Evolutionary conservation across 2,797 vertebrate species (phyloP).

Genomic region (Fundulus diaphanus): DNA sequence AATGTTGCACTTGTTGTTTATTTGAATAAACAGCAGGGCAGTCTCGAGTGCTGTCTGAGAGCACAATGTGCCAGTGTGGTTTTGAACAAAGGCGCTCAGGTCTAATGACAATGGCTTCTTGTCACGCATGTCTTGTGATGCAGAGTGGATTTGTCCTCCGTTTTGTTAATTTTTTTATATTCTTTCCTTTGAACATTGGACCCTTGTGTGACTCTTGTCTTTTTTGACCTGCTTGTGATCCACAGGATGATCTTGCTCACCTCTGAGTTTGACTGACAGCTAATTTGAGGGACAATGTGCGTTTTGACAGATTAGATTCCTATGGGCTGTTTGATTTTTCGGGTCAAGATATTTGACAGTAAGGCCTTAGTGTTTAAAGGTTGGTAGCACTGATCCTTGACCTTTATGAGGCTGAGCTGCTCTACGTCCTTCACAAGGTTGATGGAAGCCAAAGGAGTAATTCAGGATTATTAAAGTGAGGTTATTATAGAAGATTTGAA

Average conservation of each 20-base stretch:
- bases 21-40: slow-evolving; percentile 75
- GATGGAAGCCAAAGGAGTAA: not conserved
- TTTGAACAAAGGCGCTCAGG: slow-evolving; percentile 73
- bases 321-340: slow-evolving; percentile 28
- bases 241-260: not conserved
- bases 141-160: slow-evolving; percentile 55
- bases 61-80: slow-evolving; percentile 73
- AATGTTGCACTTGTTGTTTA: slow-evolving; percentile 66
- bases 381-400: slow-evolving; percentile 36
- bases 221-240: slow-evolving; percentile 21
- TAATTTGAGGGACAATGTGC: slow-evolving; percentile 50
- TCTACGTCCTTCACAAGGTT: not conserved
- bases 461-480: not conserved
- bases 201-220: slow-evolving; percentile 1
- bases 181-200: not conserved
- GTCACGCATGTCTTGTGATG: slow-evolving; percentile 61
- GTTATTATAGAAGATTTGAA: not conserved
- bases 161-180: slow-evolving; percentile 7
- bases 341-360: slow-evolving; percentile 50
- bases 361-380: slow-evolving; percentile 32
- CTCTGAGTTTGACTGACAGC: slow-evolving; percentile 46
- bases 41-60: slow-evolving; percentile 76
- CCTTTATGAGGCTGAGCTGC: not conserved
- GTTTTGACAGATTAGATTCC: slow-evolving; percentile 43
- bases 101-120: slow-evolving; percentile 68